Percentiles rank a stretch among this genome's conserved stretches.
These are phyloP conservation scores for Daubentonia madagascariensis DNA, from an alignment of 2,113 vertebrate species.

Conservation along the genomic window DNA sequence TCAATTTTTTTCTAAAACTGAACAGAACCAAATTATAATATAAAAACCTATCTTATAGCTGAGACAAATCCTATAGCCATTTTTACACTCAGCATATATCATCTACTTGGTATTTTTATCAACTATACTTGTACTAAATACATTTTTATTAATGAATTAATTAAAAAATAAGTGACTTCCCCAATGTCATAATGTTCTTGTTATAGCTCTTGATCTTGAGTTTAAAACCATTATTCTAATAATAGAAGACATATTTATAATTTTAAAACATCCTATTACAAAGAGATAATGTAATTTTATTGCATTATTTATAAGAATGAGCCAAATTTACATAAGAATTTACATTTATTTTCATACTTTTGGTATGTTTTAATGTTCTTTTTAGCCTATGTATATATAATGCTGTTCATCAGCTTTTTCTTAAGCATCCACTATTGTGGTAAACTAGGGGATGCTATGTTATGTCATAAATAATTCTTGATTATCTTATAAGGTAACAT, in stretches of 20 bases:
- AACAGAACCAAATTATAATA: not conserved
- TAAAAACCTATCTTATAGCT: not conserved
- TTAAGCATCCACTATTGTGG: not conserved
- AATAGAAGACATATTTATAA: not conserved
- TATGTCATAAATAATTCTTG: not conserved
- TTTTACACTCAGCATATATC: not conserved
- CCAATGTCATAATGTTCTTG: not conserved
- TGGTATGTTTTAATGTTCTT: not conserved
- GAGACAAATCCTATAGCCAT: not conserved
- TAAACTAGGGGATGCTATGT: fast-evolving
- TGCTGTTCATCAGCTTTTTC: not conserved
- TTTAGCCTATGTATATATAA: not conserved
- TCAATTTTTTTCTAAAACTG: not conserved
- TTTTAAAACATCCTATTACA: not conserved
- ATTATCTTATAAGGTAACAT: not conserved
- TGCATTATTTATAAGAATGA: not conserved
- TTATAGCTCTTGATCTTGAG: not conserved
- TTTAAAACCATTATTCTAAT: not conserved
- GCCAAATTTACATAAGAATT: not conserved
- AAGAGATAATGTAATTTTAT: not conserved
- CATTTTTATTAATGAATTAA: not conserved
- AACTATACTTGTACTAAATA: not conserved
- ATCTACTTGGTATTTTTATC: not conserved
- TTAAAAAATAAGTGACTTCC: not conserved
- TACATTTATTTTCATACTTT: not conserved